Evolutionary conservation across 2,113 vertebrate genomes (phyloP).

Genomic region (Phyllostomus discolor): DNA sequence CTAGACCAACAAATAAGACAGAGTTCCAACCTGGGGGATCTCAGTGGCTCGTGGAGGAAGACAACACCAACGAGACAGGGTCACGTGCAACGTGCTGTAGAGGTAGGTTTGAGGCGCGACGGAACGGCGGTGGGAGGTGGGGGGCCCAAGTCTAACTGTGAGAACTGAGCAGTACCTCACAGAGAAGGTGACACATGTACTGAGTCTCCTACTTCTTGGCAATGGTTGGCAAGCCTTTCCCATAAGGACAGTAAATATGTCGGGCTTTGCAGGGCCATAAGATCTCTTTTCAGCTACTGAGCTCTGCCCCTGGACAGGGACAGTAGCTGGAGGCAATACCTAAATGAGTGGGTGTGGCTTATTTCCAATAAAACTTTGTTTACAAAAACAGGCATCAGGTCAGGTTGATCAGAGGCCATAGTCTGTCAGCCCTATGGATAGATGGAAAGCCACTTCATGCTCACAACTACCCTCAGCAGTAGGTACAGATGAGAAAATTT

Average conservation of each 20-base stretch:
- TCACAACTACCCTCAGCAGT: not conserved
- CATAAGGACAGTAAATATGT: not conserved
- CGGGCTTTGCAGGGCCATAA: not conserved
- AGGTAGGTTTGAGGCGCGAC: not conserved
- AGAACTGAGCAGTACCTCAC: not conserved
- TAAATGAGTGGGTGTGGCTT: not conserved
- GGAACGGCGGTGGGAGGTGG: rapidly evolving
- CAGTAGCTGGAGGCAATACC: not conserved
- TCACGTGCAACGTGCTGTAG: rapidly evolving
- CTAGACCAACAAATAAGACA: not conserved
- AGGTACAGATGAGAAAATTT: not conserved
- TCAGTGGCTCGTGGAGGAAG: not conserved
- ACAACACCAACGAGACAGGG: not conserved
- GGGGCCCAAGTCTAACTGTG: not conserved
- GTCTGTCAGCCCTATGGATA: not conserved
- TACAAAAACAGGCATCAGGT: not conserved
- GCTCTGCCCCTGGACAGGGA: not conserved
- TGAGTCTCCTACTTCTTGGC: not conserved
- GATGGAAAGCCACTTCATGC: not conserved
- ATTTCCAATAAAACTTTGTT: not conserved
- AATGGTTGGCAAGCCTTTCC: not conserved
- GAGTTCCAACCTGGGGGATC: not conserved
- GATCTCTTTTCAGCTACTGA: not conserved
- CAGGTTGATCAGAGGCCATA: not conserved
- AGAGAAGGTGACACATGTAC: not conserved